Conservation (phyloP, 2,113 vertebrate genomes). For the Erinaceus europaeus region DNA sequence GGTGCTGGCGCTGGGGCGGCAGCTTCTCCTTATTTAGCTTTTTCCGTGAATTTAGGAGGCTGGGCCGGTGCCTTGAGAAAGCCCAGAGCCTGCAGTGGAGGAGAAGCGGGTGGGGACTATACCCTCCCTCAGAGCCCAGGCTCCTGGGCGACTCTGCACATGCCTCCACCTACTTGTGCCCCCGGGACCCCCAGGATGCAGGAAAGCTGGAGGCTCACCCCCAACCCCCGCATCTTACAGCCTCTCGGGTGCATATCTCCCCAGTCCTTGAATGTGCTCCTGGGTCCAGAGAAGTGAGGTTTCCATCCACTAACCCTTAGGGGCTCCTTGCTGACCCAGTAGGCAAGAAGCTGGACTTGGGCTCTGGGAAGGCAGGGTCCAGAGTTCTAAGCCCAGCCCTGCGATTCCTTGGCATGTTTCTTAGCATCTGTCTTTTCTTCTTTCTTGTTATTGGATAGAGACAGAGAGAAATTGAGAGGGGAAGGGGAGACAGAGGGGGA, state of each 20-base stretch:
- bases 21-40: conserved; percentile 11
- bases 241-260: not conserved
- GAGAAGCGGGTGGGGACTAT: not conserved
- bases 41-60: not conserved
- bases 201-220: not conserved
- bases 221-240: too few relatives aligned
- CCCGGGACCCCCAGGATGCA: rapidly evolving
- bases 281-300: not conserved
- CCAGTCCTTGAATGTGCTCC: not conserved
- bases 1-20: not conserved
- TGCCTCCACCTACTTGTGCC: not conserved
- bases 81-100: rapidly evolving
- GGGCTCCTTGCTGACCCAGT: not conserved
- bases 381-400: not conserved
- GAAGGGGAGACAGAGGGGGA: too few relatives aligned
- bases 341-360: not conserved
- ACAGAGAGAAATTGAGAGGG: too few relatives aligned
- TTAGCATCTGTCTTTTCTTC: too few relatives aligned
- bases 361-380: not conserved
- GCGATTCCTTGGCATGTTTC: not conserved
- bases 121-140: too few relatives aligned
- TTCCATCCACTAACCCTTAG: not conserved
- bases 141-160: not conserved
- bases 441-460: too few relatives aligned
- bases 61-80: not conserved